Percentiles rank a stretch among this genome's conserved stretches.
These are phyloP conservation scores for Drosophila simulans DNA, from an alignment of 1,140 invertebrate species.

Conservation along the genomic window DNA sequence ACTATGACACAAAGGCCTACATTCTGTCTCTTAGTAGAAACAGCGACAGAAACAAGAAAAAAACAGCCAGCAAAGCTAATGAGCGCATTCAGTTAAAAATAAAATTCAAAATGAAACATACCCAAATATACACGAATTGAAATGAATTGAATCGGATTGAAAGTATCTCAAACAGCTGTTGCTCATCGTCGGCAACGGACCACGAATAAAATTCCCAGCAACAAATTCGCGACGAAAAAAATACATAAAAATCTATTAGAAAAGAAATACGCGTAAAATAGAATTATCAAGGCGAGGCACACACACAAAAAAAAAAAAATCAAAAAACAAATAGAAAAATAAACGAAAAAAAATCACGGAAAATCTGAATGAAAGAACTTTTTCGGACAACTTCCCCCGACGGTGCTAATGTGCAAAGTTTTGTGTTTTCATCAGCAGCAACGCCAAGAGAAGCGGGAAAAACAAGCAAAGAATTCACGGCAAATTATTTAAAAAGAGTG, in stretches of 20 bases:
- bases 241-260: slow-evolving; percentile 40
- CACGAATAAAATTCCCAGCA: slow-evolving; percentile 61
- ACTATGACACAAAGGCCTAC: slow-evolving; percentile 77
- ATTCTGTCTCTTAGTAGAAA: slow-evolving; percentile 46
- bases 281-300: slow-evolving; percentile 23
- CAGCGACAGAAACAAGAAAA: slow-evolving; percentile 19
- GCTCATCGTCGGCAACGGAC: slow-evolving; percentile 69
- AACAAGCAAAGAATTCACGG: slow-evolving; percentile 52
- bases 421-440: slow-evolving; percentile 75
- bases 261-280: slow-evolving; percentile 46
- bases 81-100: slow-evolving; percentile 79
- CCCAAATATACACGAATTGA: slow-evolving; percentile 55
- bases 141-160: slow-evolving; percentile 75
- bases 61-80: slow-evolving; percentile 56
- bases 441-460: slow-evolving; percentile 29
- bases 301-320: neutral
- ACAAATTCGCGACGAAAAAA: slow-evolving; percentile 38
- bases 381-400: slow-evolving; percentile 69
- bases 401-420: slow-evolving; percentile 81
- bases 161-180: slow-evolving; percentile 83
- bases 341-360: slow-evolving; percentile 28
- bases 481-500: slow-evolving; percentile 82
- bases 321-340: slow-evolving; percentile 21
- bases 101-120: slow-evolving; percentile 74
- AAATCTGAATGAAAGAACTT: slow-evolving; percentile 66